Base-by-base conservation (phyloP, 2,797 vertebrate genomes). In the Chrosomus eos region DNA sequence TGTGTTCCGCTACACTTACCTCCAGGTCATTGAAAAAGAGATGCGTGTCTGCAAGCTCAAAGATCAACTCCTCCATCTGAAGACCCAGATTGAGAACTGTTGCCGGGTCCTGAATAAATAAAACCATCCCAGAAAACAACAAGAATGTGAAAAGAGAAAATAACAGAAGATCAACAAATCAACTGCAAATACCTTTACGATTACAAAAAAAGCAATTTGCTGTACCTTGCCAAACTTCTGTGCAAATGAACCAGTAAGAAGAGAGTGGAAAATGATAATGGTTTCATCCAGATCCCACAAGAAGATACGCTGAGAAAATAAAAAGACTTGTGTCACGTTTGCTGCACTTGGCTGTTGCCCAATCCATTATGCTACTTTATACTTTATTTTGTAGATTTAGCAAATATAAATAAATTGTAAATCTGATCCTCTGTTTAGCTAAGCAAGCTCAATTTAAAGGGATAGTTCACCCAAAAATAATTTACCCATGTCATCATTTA, bases 61-160 rank as follows among this genome's bases (percentile, higher is more conserved):
- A 99, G 92, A 99, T 99, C 94, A 99, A 96, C 93, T 99, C 98
- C 93, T 99, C 98, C 98, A 99, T 99, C 85, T 97, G 97, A 87
- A 99, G 92, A 55, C 98, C 98, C 87, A 98, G 93, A 91, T 98
- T 98, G 89, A 99, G 95, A 89, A 99, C 96, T 1, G 97, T 94
- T 1, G 97, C 95, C 2, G 97, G 96, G 87, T 99, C 98, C 98
- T 99, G 85, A 51, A n/a, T 23, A 60, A 43, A 68, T n/a, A 7
- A 16, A 55, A 77, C 1, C 62, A 83, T 8, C 3, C 33, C 72
- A 83, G 38, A 26, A 74, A 75, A 48, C 90, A 23, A 4, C 38
- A 18, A 43, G 16, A 1, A 40, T 16, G 13, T 58, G 11, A 40
- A 6, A 28, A 74, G 38, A 14, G 51, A 33, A 21, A 48, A 48